Evolutionary conservation across 2,888 invertebrate genomes (phyloP), one percentile per base, ranked within the genome.

Genomic region (Cryptosula pallasiana): DNA sequence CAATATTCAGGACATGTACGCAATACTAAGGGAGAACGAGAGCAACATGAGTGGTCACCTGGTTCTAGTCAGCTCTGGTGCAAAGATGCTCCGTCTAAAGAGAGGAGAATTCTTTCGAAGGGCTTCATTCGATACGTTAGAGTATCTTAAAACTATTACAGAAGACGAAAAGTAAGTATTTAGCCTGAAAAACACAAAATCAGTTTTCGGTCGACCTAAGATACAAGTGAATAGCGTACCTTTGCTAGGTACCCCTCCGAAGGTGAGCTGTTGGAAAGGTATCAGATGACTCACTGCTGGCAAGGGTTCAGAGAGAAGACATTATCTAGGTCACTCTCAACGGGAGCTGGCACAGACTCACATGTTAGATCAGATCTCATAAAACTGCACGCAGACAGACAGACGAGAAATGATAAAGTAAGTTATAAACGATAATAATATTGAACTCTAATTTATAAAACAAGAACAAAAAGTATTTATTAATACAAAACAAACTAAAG

Each of bases 51-150:
- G 55, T 1, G 74, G 74, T 54, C 71, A 74, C 20, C 72, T 78
- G 32, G 77, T 79, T 55, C 71, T 80, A 9, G 81, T 79, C 3
- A 79, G 79, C 71, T 71, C 73, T 23, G 81, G 81, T 0, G 76
- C 78, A 57, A 74, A 75, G 29, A 72, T 81, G 13, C 71, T 81
- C 58, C 69, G 79, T 16, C 73, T 81, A 1, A 76, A 77, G 57
- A 74, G 77, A 57, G 74, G 73, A 5, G 76, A 74, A 9, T 81
- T 78, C 73, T 76, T 76, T 58, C 75, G 73, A 13, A 75, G 74
- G 27, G 77, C 78, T 0, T 73, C 77, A 0, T 71, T 73, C 0
- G 78, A 79, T 3, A 77, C 78, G 1, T 32, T 79, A n/a, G 75
- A 77, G 23, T 75, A 79, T 35, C 75, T 78, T 1, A 74, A 74